A percentile compares a stretch with the other conserved stretches of the same genome.
phyloP scores from a whole-genome alignment of 30 jellyfish, hydroid and myxozoan genomes.

The Aurelia coerulea region DNA sequence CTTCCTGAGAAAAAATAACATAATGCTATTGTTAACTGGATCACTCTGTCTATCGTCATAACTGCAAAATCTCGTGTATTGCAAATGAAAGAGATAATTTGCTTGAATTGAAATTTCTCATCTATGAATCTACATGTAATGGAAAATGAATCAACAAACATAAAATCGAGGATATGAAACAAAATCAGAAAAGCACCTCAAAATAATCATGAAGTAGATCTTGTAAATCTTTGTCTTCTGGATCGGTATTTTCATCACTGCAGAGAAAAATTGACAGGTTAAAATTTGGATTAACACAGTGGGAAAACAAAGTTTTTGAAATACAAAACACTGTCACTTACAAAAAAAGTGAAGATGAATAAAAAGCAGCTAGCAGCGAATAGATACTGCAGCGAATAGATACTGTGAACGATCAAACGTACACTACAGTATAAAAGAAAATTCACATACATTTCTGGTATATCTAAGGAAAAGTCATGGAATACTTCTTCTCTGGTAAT shows the following conservation, averaged over 20 bases:
- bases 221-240: constrained; percentile 64
- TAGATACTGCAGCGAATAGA: no score
- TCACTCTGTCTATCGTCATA: background rate
- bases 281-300: no score
- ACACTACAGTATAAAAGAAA: no score
- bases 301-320: no score
- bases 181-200: constrained; percentile 20
- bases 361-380: no score
- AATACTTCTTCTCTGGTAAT: constrained; percentile 67
- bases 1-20: constrained; percentile 52
- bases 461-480: constrained; percentile 80
- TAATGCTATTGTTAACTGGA: background rate
- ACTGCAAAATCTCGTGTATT: background rate
- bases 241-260: constrained; percentile 81
- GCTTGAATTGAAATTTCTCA: no score
- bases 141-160: background rate
- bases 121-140: no score
- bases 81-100: no score
- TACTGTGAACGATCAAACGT: no score
- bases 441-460: constrained; percentile 74
- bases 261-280: background rate
- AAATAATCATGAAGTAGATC: constrained; percentile 75
- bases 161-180: background rate
- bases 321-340: no score
- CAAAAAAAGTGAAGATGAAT: no score